A percentile compares a stretch with the other conserved stretches of the same genome.
phyloP scores from a whole-genome alignment of 1,140 invertebrate species.

The Venturia canescens region DNA sequence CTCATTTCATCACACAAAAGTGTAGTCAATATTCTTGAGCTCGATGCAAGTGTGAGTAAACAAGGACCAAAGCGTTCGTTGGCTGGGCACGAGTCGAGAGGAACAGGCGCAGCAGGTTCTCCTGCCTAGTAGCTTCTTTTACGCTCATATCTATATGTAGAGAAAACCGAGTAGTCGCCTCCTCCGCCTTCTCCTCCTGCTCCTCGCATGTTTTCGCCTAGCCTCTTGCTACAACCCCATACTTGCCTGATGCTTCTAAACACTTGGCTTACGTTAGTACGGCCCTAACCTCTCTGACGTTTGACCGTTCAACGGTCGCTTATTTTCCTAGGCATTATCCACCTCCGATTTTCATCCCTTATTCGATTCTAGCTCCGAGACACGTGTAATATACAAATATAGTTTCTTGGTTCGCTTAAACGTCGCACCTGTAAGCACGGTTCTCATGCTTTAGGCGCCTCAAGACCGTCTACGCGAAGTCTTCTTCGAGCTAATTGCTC shows the following conservation, averaged over 20 bases:
- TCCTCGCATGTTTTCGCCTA: conserved; percentile 42
- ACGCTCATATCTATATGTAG: conserved; percentile 11
- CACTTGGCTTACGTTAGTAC: conserved; percentile 60
- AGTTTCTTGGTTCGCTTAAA: neutral
- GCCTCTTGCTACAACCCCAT: conserved; percentile 58
- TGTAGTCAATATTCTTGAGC: no score
- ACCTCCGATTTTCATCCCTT: conserved; percentile 20
- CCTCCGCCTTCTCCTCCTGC: conserved; percentile 45
- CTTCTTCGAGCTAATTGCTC: no score
- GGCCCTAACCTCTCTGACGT: conserved; percentile 59
- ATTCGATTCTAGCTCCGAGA: neutral
- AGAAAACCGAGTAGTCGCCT: conserved; percentile 1
- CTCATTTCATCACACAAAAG: no score
- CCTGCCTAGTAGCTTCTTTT: conserved; percentile 37
- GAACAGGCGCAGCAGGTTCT: conserved; percentile 50
- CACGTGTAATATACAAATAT: neutral
- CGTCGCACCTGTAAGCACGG: neutral
- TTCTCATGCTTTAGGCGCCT: neutral
- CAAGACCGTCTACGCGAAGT: no score
- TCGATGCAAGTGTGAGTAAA: neutral
- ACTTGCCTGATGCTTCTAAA: conserved; percentile 70
- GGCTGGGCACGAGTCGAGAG: conserved; percentile 27
- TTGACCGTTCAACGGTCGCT: neutral
- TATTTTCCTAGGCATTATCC: neutral
- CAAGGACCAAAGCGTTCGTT: conserved; percentile 42